Evolutionary conservation across 2,797 vertebrate species (phyloP), one percentile per base, ranked within the genome.

Genomic region (Nyctibius grandis): DNA sequence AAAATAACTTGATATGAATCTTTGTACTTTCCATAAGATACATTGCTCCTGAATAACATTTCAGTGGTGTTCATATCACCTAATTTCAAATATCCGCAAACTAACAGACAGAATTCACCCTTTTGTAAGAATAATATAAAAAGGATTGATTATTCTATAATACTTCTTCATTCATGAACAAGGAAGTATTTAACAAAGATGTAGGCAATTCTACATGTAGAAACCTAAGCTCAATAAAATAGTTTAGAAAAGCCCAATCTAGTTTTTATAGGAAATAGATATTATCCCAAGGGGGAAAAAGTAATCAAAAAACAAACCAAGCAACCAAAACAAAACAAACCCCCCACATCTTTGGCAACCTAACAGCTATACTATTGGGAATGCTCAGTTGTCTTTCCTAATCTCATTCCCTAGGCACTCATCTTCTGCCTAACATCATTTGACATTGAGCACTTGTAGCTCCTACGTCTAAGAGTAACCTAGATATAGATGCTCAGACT

Each of bases 321-420:
- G 8, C 33, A 86, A 40, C 5, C 7, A 60, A 77, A 87, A 42
- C 4, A 9, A 65, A 81, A 56, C 8, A 36, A 14, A 9, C 2
- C 3, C 5, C 2, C 5, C 11, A 50, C 29, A 1, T 75, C 80
- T 87, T 23, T 0, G 8, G 16, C 5, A 6, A 2, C 9, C 17
- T 28, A 54, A 40, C 26, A 59, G 11, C 8, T 70, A 15, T 40
- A 4, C 15, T 67, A 31, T 7, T 75, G 4, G 16, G n/a, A 63
- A 54, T 33, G 3, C 4, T 79, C 44, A 63, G 17, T 28, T 68
- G 20, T 63, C 47, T 65, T 31, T 77, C 69, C 23, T 44, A 65
- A 19, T 22, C 6, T 34, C 85, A 56, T 40, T 74, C 47, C 21
- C n/a, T 34, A 40, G 42, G 20, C 20, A 38, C 18, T 88, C 23